A percentile compares a stretch with the other conserved stretches of the same genome.
These are phyloP conservation scores for Plectropomus leopardus DNA, from an alignment of 2,113 vertebrate genomes.

Conservation along the genomic window DNA sequence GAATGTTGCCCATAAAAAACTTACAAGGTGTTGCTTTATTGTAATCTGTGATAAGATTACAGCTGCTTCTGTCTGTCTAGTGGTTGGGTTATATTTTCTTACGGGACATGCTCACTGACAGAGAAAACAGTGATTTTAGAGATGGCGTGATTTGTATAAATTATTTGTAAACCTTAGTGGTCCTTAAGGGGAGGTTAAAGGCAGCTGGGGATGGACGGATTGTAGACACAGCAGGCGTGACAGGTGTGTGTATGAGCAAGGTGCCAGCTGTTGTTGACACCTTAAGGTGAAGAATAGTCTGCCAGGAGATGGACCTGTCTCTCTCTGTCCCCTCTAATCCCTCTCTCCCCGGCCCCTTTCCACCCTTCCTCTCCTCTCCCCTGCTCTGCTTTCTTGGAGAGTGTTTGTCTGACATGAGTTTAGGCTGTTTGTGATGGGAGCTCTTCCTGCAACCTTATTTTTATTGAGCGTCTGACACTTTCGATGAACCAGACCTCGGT, in stretches of 20 bases:
- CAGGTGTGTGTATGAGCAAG: slow-evolving; percentile 62
- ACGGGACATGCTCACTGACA: slow-evolving; percentile 1
- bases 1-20: slow-evolving; percentile 40
- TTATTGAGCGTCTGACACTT: slow-evolving; percentile 72
- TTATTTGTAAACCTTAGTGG: not conserved
- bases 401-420: slow-evolving; percentile 59
- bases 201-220: slow-evolving; percentile 25
- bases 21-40: slow-evolving; percentile 51
- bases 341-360: slow-evolving; percentile 2
- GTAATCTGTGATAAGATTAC: slow-evolving; percentile 35
- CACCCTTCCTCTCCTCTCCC: slow-evolving; percentile 1
- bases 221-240: slow-evolving; percentile 28
- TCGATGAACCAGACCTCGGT: slow-evolving; percentile 49
- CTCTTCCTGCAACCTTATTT: slow-evolving; percentile 57
- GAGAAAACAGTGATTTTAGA: not conserved
- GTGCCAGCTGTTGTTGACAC: slow-evolving; percentile 73
- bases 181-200: slow-evolving; percentile 15
- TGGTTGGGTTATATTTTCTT: slow-evolving; percentile 11
- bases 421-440: slow-evolving; percentile 56
- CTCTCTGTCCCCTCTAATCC: slow-evolving; percentile 61
- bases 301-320: slow-evolving; percentile 66
- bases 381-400: slow-evolving; percentile 34
- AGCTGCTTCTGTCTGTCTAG: slow-evolving; percentile 40
- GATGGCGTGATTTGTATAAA: not conserved
- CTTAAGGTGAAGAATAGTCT: slow-evolving; percentile 68